Conservation (phyloP, 2,888 invertebrate genomes). For the Ectropis crepuscularia region DNA sequence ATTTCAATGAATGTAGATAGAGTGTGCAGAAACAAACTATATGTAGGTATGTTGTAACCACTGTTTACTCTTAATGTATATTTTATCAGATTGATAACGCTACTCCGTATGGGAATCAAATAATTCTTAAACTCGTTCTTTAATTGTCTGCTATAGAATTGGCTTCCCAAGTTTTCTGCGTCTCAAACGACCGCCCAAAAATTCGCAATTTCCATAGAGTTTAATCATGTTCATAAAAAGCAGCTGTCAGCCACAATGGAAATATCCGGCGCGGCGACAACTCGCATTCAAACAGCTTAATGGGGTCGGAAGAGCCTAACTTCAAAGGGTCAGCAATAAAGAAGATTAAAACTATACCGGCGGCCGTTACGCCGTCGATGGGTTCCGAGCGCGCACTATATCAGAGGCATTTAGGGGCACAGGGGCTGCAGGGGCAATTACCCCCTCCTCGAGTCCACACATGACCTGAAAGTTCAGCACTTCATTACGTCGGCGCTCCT, state of each 20-base stretch:
- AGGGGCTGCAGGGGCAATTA: constrained; percentile 56
- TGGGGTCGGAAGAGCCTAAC: constrained; percentile 58
- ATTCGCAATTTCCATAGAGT: constrained; percentile 17
- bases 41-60: too few species aligned
- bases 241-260: constrained; percentile 26
- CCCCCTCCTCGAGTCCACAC: constrained; percentile 59
- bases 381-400: constrained; percentile 65
- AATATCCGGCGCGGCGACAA: constrained; percentile 32
- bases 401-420: constrained; percentile 50
- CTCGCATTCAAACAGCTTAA: constrained; percentile 52
- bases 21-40: too few species aligned
- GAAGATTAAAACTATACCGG: constrained; percentile 79
- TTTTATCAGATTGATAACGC: too few species aligned
- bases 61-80: too few species aligned
- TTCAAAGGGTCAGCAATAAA: constrained; percentile 75
- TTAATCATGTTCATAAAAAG: constrained; percentile 23
- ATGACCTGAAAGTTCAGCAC: constrained; percentile 79
- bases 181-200: constrained; percentile 2
- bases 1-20: too few species aligned
- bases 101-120: not conserved
- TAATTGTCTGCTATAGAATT: not conserved
- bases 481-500: constrained; percentile 75
- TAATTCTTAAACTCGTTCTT: not conserved
- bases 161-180: not conserved
- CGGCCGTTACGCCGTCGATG: constrained; percentile 63